Conservation (phyloP, 2,113 vertebrate genomes). For the Lamprotornis superbus region DNA sequence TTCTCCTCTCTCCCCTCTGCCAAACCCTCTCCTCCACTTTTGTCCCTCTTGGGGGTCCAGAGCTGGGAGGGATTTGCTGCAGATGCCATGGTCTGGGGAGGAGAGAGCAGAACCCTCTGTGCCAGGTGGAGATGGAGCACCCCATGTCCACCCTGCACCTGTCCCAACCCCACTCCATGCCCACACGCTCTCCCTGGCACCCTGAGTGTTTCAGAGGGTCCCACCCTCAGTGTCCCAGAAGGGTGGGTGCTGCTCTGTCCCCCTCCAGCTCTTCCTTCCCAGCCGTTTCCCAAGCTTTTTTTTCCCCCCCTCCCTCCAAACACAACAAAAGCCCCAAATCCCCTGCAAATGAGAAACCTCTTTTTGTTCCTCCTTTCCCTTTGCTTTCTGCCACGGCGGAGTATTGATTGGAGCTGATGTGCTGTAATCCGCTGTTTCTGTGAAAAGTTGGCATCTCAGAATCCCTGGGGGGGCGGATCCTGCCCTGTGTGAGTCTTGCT, state of each 20-base stretch:
- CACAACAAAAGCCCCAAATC: constrained; percentile 14
- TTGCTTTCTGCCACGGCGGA: background rate
- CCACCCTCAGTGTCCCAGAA: background rate
- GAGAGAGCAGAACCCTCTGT: background rate
- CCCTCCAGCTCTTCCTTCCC: background rate
- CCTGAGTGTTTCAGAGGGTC: background rate
- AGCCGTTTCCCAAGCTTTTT: background rate
- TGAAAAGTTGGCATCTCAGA: constrained; percentile 56
- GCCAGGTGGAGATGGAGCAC: background rate
- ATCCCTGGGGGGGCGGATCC: background rate
- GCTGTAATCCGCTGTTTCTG: constrained; percentile 59
- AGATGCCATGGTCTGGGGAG: fast-evolving
- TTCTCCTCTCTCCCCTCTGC: background rate
- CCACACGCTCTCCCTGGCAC: background rate
- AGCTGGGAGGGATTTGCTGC: background rate
- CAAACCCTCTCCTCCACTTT: background rate
- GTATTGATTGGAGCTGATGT: constrained; percentile 59
- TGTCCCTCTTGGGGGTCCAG: fast-evolving
- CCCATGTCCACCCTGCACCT: background rate
- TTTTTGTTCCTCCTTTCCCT: constrained; percentile 30
- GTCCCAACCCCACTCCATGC: too few relatives aligned
- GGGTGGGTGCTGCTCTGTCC: background rate
- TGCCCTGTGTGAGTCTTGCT: background rate
- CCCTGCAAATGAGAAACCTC: background rate
- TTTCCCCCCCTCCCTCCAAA: background rate